A percentile compares a stretch with the other conserved stretches of the same genome.
phyloP scores from a whole-genome alignment of 2,797 vertebrate species.

The Chaetophractus vellerosus region DNA sequence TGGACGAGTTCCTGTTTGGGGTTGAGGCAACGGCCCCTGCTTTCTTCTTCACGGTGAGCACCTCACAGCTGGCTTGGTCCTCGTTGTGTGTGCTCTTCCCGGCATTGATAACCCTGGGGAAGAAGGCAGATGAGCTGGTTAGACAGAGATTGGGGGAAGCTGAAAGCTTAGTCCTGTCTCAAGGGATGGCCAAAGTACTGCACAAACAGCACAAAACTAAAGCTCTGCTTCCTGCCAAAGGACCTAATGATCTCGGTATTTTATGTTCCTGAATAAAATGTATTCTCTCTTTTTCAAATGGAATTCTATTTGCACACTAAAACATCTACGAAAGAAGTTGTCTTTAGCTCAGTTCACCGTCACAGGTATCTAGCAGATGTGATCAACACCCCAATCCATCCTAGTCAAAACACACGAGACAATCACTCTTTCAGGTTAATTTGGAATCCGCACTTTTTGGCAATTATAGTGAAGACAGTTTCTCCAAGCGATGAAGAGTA shows the following conservation, averaged over 20 bases:
- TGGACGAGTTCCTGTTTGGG: constrained; percentile 92
- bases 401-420: constrained; percentile 68
- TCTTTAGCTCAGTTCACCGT: neutral
- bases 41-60: constrained; percentile 95
- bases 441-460: neutral
- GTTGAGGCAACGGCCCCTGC: constrained; percentile 90
- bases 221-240: neutral
- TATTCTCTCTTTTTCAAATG: neutral
- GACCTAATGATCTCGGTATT: neutral
- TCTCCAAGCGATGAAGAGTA: constrained; percentile 63
- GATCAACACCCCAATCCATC: neutral
- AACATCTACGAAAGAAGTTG: neutral
- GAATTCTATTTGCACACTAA: neutral
- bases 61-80: constrained; percentile 98
- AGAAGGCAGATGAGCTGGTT: constrained; percentile 42
- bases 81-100: constrained; percentile 98
- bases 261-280: neutral
- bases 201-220: neutral
- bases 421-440: constrained; percentile 56
- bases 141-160: constrained; percentile 3
- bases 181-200: neutral
- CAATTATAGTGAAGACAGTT: neutral
- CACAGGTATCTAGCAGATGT: neutral
- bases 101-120: constrained; percentile 96
- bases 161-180: neutral